Conservation (phyloP, 2,888 invertebrate species). For the Sarcophaga carnaria region DNA sequence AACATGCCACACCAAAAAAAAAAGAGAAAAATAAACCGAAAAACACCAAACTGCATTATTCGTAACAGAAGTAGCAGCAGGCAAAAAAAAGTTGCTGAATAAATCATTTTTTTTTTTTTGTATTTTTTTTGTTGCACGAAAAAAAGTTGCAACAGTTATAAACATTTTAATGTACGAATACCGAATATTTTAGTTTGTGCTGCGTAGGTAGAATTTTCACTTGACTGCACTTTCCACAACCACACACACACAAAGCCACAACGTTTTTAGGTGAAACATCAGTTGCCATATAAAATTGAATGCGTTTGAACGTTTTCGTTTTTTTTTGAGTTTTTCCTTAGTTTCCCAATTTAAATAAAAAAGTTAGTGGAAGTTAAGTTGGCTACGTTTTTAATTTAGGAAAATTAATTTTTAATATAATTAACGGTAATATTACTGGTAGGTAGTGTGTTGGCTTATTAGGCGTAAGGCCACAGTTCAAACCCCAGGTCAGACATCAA, state of each 20-base stretch:
- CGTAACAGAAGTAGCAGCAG: not conserved
- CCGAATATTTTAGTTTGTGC: constrained; percentile 37
- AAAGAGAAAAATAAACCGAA: not conserved
- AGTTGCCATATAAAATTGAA: not conserved
- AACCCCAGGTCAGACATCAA: too few relatives aligned
- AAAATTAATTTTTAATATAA: too few relatives aligned
- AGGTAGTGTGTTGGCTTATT: too few relatives aligned
- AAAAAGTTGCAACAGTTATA: constrained; percentile 28
- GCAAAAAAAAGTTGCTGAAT: constrained; percentile 51
- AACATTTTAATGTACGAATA: constrained; percentile 39
- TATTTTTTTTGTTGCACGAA: not conserved
- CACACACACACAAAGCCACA: not conserved
- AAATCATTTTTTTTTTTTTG: constrained; percentile 39
- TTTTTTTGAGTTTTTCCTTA: too few relatives aligned
- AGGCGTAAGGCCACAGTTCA: too few relatives aligned
- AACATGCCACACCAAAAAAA: constrained; percentile 11
- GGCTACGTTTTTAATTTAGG: too few relatives aligned
- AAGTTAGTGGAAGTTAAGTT: too few relatives aligned
- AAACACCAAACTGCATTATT: not conserved
- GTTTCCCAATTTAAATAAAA: too few relatives aligned
- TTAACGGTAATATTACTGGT: too few relatives aligned
- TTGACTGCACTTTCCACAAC: constrained; percentile 38
- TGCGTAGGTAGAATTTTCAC: constrained; percentile 53
- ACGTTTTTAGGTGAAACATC: too few relatives aligned
- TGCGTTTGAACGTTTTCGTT: not conserved